Conservation (phyloP, 2,888 invertebrate genomes). For the Zele albiditarsus region DNA sequence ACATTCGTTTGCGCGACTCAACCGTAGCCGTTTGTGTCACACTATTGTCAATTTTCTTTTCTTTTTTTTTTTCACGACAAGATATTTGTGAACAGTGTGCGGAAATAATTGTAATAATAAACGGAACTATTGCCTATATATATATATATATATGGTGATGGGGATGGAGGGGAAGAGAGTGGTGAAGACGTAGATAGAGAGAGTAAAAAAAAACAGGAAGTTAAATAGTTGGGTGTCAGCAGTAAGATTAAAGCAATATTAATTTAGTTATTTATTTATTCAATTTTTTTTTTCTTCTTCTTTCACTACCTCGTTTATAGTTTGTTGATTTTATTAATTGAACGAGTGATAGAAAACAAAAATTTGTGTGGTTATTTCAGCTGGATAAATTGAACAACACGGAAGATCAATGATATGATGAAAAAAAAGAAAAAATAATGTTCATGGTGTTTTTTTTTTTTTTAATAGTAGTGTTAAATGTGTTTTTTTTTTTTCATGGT, state of each 20-base stretch:
- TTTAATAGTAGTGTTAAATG: not conserved
- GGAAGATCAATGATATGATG: not conserved
- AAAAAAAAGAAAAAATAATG: not conserved
- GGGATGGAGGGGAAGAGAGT: not conserved
- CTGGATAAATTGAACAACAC: not conserved
- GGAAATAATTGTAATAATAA: no score
- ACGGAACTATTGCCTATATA: not conserved
- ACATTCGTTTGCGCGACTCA: slow-evolving; percentile 16
- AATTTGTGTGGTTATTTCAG: not conserved
- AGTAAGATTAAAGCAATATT: not conserved
- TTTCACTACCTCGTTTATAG: not conserved
- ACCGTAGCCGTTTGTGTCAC: slow-evolving; percentile 25
- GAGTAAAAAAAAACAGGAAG: slow-evolving; percentile 21
- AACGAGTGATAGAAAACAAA: not conserved
- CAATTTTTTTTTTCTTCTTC: not conserved
- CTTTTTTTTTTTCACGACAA: not conserved
- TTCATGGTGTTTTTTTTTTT: not conserved
- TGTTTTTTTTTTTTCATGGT: not conserved
- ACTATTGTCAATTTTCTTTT: slow-evolving; percentile 16
- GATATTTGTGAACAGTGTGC: no score
- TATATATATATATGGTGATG: not conserved
- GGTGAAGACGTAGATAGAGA: slow-evolving; percentile 14
- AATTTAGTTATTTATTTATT: no score
- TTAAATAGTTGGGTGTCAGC: not conserved
- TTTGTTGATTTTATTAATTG: not conserved